Evolutionary conservation across 2,797 vertebrate species (phyloP).

Genomic region (Ara ararauna): DNA sequence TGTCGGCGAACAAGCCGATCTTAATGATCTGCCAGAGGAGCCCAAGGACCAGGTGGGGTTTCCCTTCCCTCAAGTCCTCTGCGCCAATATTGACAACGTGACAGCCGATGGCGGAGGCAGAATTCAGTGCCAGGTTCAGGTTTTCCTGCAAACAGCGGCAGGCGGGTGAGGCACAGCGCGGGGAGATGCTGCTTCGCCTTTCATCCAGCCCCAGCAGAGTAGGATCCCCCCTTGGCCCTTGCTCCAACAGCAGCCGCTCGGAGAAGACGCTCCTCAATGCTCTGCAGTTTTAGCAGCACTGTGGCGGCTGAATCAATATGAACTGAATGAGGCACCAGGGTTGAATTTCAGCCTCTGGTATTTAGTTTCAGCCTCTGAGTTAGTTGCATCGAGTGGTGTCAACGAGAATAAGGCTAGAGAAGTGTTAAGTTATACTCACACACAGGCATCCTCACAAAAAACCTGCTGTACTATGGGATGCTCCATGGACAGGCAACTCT

Average conservation of each 20-base stretch:
- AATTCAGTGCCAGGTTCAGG: constrained; percentile 95
- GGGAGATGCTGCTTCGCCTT: neutral
- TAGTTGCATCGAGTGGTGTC: neutral
- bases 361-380: constrained; percentile 41
- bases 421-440: neutral
- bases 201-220: neutral
- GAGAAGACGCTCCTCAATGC: fast-evolving
- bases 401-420: neutral
- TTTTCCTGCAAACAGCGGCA: constrained; percentile 86
- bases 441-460: neutral
- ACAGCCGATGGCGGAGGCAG: constrained; percentile 95
- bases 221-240: neutral
- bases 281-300: neutral
- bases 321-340: neutral
- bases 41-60: constrained; percentile 94
- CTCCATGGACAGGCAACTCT: neutral
- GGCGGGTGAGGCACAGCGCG: neutral
- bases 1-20: constrained; percentile 95
- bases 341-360: constrained; percentile 61
- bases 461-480: neutral
- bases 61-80: constrained; percentile 92
- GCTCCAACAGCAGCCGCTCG: neutral
- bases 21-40: constrained; percentile 98
- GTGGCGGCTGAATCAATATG: constrained; percentile 3
- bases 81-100: constrained; percentile 98